Conservation (phyloP, 2,113 vertebrate species). For the Saimiri boliviensis region DNA sequence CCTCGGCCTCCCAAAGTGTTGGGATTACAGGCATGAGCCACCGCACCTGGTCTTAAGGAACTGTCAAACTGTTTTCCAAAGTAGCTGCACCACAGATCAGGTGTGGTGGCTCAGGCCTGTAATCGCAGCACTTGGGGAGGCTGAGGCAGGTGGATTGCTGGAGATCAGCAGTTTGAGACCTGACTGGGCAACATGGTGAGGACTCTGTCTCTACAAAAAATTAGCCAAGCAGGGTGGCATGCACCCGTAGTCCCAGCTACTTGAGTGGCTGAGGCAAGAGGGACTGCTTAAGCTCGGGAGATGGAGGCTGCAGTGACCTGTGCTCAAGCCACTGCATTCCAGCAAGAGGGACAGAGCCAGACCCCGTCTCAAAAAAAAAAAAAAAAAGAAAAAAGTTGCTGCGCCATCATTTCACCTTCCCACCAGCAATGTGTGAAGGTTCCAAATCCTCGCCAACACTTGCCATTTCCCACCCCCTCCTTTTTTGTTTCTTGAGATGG, state of each 20-base stretch:
- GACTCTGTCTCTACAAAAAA: not conserved
- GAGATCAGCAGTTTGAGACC: not conserved
- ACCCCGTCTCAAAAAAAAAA: not conserved
- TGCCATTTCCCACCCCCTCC: not conserved
- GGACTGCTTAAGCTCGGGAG: not conserved
- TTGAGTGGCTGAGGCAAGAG: not conserved
- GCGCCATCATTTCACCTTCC: not conserved
- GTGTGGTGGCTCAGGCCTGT: not conserved
- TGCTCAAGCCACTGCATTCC: not conserved
- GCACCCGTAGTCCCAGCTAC: not conserved
- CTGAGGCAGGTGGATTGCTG: rapidly evolving
- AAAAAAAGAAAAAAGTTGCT: not conserved
- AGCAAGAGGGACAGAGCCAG: not conserved
- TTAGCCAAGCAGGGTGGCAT: not conserved
- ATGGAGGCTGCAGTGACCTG: not conserved
- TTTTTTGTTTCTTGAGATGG: not conserved
- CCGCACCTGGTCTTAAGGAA: too few relatives aligned
- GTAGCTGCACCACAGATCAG: not conserved
- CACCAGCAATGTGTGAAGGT: not conserved
- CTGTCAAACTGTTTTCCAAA: too few relatives aligned
- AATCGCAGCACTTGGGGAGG: not conserved
- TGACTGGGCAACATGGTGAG: not conserved
- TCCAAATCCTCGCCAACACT: not conserved
- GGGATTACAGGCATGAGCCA: not conserved
- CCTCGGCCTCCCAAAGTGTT: not conserved